Base-by-base conservation (phyloP, 2,113 vertebrate genomes). In the Engystomops pustulosus region DNA sequence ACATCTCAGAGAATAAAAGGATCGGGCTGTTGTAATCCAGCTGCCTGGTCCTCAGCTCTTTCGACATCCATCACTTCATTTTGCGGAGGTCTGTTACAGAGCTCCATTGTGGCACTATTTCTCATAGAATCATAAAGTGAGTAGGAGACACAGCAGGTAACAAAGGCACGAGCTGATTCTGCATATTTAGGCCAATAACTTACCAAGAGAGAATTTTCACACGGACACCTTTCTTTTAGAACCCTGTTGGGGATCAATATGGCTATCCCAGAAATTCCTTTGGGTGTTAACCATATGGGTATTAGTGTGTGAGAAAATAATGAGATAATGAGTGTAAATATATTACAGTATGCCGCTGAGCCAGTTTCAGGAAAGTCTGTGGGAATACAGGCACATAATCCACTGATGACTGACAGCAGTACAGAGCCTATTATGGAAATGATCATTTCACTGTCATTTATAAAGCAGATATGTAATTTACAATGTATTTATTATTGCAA, bases 361-460 rank as follows among this genome's bases (percentile, higher is more conserved):
- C 14, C 60, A 65, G 15, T 32, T 60, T 65, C 30, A 65, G 60
- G 25, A 30, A 4, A 30, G 9, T 62, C 58, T 62, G 58, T 62
- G 58, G 58, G 60, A 65, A 65, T 34, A 32, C 18, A 65, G 60
- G 25, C 58, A 32, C 27, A 32, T 65, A 65, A 65, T 65, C 60
- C 60, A 65, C 12, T 5, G 7, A 32, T 65, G 27, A 65, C 14
- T 65, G 60, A 65, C 60, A 65, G 14, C 27, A 8, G 18, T 32
- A 34, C 32, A 65, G 1, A 32, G 60, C 30, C 30, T 17, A 65
- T 17, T 12, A 27, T 15, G 58, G 3, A 62, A 62, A 62, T 9
- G 10, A 62, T 62, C 25, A 27, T 30, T 30, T 20, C n/a, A 17
- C 12, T 5, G 6, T 32, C 27, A 32, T 17, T 60, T 7, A 15